Percentiles rank a stretch among this genome's conserved stretches.
Conservation (phyloP, 2,888 invertebrate species). For the Oxycera nigricornis region DNA sequence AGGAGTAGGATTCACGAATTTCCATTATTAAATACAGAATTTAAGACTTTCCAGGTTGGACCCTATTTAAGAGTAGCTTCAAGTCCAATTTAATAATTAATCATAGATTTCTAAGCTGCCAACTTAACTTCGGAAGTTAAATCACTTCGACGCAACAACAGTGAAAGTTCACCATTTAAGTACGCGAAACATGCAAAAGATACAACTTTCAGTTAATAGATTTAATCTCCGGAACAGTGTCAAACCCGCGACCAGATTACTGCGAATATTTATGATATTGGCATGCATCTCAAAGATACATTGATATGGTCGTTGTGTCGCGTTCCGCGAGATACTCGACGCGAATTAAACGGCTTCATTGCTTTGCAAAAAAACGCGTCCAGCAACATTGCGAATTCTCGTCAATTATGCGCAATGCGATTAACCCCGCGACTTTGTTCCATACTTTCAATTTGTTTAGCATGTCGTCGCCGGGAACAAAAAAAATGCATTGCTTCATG, state of each 20-base stretch:
- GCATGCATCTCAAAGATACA: conserved; percentile 17
- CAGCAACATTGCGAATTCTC: background rate
- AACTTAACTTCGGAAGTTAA: too few relatives aligned
- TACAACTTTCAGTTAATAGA: conserved; percentile 27
- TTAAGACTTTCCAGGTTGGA: too few relatives aligned
- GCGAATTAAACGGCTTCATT: background rate
- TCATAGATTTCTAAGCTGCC: too few relatives aligned
- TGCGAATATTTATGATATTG: conserved; percentile 36
- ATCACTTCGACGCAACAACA: too few relatives aligned
- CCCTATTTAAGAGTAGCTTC: too few relatives aligned
- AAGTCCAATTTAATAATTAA: too few relatives aligned
- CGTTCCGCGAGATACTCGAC: background rate
- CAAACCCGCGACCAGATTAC: conserved; percentile 15
- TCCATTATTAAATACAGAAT: too few relatives aligned
- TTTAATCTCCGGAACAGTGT: conserved; percentile 31
- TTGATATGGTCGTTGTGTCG: conserved; percentile 2
- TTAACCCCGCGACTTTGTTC: conserved; percentile 16
- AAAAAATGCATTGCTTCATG: background rate
- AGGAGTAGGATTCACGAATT: too few relatives aligned
- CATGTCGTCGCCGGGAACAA: conserved; percentile 9
- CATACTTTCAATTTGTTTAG: conserved; percentile 20
- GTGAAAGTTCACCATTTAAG: conserved; percentile 12
- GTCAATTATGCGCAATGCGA: conserved; percentile 19
- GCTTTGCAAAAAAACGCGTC: background rate
- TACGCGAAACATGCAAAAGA: conserved; percentile 11